Percentiles rank a stretch among this genome's conserved stretches.
phyloP scores from a whole-genome alignment of 2,797 vertebrate genomes.

The Enteromius treurensis region DNA sequence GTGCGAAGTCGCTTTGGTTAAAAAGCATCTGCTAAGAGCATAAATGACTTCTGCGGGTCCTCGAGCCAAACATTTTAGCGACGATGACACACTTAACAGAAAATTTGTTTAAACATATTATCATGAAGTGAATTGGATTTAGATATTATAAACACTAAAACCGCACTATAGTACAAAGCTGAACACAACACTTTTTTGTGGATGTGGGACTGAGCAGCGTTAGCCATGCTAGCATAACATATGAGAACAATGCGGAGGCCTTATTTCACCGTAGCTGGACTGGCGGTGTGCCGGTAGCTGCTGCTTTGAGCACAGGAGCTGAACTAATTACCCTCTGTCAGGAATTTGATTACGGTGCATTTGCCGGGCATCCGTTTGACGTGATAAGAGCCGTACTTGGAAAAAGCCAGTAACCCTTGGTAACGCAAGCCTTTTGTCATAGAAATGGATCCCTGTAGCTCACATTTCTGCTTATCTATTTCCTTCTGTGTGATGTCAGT shows the following conservation, averaged over 20 bases:
- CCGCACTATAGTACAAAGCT: not conserved
- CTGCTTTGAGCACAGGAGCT: conserved; percentile 46
- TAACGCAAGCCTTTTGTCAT: conserved; percentile 62
- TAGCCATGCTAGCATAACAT: conserved; percentile 11
- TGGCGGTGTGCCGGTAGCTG: conserved; percentile 47
- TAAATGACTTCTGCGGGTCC: conserved; percentile 11
- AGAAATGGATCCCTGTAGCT: conserved; percentile 32
- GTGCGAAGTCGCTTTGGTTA: conserved; percentile 21
- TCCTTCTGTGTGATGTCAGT: conserved; percentile 17
- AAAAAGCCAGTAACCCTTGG: conserved; percentile 38
- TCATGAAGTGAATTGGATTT: conserved; percentile 62
- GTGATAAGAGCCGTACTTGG: conserved; percentile 28
- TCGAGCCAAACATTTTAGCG: conserved; percentile 25
- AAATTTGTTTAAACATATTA: conserved; percentile 64
- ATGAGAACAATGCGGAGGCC: conserved; percentile 59
- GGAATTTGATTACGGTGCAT: conserved; percentile 61
- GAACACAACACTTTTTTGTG: not conserved
- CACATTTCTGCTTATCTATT: conserved; percentile 40
- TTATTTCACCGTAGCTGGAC: conserved; percentile 29
- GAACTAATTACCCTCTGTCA: conserved; percentile 62
- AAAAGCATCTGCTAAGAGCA: conserved; percentile 37
- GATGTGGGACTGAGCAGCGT: conserved; percentile 14
- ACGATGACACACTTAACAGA: conserved; percentile 65
- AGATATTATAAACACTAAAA: conserved; percentile 14
- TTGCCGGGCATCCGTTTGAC: conserved; percentile 48